These are phyloP conservation scores for Heteronetta atricapilla DNA, from an alignment of 2,113 vertebrate species.

Conservation along the genomic window DNA sequence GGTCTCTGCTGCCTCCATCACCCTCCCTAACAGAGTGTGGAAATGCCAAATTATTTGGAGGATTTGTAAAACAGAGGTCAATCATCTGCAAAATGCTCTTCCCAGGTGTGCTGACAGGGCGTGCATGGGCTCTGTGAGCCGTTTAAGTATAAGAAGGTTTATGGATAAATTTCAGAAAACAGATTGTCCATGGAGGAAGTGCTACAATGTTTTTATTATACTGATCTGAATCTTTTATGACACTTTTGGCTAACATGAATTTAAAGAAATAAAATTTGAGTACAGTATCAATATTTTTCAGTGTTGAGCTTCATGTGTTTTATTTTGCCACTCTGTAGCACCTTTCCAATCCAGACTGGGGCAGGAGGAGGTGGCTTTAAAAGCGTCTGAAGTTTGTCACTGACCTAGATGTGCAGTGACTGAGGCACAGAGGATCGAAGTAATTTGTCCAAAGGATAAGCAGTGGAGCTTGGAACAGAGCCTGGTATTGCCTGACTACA, in stretches of 20 bases:
- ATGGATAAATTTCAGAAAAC: background rate
- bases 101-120: background rate
- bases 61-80: background rate
- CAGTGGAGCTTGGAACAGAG: background rate
- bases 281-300: background rate
- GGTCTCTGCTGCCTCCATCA: background rate
- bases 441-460: background rate
- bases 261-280: conserved; percentile 25
- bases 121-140: background rate
- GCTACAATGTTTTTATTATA: background rate
- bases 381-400: background rate
- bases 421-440: background rate
- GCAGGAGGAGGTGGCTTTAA: background rate
- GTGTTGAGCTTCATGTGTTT: fast-evolving
- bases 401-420: background rate
- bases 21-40: background rate
- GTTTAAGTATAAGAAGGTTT: background rate
- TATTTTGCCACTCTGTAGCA: background rate
- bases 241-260: conserved; percentile 57
- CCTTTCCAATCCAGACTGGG: background rate
- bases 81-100: background rate
- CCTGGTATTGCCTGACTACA: background rate
- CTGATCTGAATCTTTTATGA: background rate
- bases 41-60: background rate
- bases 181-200: background rate